Evolutionary conservation across 2,797 vertebrate species (phyloP), one percentile per base, ranked within the genome.

Genomic region (Morus bassanus): DNA sequence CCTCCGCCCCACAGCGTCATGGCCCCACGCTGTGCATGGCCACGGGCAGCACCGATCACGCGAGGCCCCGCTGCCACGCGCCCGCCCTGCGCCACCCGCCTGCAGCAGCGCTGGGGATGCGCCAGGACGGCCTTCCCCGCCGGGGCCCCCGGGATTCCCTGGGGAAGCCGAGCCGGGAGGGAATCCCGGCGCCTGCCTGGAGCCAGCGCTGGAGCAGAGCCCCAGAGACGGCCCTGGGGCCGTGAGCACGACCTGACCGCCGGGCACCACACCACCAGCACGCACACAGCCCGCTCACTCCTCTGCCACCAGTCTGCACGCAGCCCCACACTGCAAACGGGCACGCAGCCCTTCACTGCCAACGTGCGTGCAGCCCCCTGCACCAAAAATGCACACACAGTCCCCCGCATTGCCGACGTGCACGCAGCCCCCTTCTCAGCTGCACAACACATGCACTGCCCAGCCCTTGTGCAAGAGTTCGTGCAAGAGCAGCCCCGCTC

Each of bases 101-200:
- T 1, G 2, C 57, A 18, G 65, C 76, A 23, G 60, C 13, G 45
- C 75, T 51, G 50, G 57, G 64, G 74, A 43, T 6, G 11, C 4
- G 88, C 92, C 95, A 91, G 79, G 45, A 35, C 18, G 3, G 63
- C 88, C 80, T 31, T 50, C 92, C 95, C 95, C 2, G 28, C 25
- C 2, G 85, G 90, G 94, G 95, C 89, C 91, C 45, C 94, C 3
- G 67, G 91, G 88, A 95, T 85, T 93, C 95, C 95, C 94, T 75
- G 82, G 92, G 94, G 95, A 94, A 90, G 91, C 91, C 50, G n/a
- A 88, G 79, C 75, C 11, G 79, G 64, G 75, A 91, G 94, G 91
- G 88, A 82, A 79, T 90, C 93, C 95, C 72, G 5, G 74, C n/a
- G 83, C 59, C 94, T 91, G 88, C 76, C 79, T 45, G 92, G 88